phyloP scores from a whole-genome alignment of 1,140 invertebrate genomes.

The Monochamus saltuarius region DNA sequence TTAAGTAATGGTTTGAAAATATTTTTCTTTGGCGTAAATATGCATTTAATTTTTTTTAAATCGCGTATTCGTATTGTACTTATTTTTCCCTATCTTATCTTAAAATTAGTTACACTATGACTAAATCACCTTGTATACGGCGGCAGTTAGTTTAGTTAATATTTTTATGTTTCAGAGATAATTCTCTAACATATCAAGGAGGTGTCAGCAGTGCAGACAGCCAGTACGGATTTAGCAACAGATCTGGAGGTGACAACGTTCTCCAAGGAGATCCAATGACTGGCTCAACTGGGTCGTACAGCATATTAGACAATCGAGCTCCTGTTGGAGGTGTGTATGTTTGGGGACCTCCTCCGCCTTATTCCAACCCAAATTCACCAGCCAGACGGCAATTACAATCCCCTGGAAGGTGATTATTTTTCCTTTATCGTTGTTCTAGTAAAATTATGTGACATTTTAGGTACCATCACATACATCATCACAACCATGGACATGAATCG shows the following conservation, averaged over 20 bases:
- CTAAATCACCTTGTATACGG: no score
- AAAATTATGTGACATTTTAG: slow-evolving; percentile 17
- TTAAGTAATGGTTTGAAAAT: no score
- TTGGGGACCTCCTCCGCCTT: slow-evolving; percentile 75
- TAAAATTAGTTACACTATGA: no score
- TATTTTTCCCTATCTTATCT: no score
- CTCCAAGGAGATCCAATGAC: slow-evolving; percentile 48
- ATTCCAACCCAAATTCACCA: slow-evolving; percentile 70
- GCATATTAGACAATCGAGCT: slow-evolving; percentile 57
- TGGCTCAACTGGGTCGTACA: slow-evolving; percentile 54
- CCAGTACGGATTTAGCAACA: slow-evolving; percentile 65
- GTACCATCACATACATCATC: slow-evolving; percentile 48
- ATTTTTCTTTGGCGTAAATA: no score
- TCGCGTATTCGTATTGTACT: no score
- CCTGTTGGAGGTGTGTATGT: slow-evolving; percentile 54
- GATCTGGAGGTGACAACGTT: slow-evolving; percentile 50
- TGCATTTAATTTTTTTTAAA: no score
- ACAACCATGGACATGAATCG: slow-evolving; percentile 47
- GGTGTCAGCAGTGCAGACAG: slow-evolving; percentile 60
- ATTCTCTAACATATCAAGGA: slow-evolving; percentile 48
- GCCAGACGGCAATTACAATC: slow-evolving; percentile 52
- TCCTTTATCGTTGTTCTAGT: slow-evolving; percentile 3
- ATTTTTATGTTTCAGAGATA: slow-evolving; percentile 34
- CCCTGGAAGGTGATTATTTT: slow-evolving; percentile 36
- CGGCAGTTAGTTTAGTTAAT: no score